These are phyloP conservation scores for Dendroctonus ponderosae DNA, from an alignment of 1,140 invertebrate species.

Conservation along the genomic window DNA sequence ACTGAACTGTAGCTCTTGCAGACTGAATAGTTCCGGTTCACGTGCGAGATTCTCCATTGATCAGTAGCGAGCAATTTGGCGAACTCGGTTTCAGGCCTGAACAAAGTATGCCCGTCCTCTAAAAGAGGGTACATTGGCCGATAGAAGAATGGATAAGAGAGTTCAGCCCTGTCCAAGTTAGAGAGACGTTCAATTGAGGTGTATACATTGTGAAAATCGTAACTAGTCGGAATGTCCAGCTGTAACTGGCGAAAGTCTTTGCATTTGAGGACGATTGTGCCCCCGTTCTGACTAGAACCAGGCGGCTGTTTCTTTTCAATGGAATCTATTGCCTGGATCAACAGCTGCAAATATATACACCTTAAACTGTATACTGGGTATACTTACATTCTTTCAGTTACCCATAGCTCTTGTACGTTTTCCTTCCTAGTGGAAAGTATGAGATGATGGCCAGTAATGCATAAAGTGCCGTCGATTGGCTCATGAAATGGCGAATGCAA, in stretches of 20 bases:
- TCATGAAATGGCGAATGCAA: conserved; percentile 69
- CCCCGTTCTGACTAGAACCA: conserved; percentile 65
- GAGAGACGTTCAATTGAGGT: conserved; percentile 87
- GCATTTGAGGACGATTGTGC: conserved; percentile 88
- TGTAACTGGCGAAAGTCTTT: conserved; percentile 92
- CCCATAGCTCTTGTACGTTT: conserved; percentile 87
- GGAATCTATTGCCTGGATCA: conserved; percentile 90
- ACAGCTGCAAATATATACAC: conserved; percentile 62
- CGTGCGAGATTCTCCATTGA: conserved; percentile 90
- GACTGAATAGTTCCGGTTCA: conserved; percentile 89
- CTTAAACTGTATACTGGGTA: conserved; percentile 1
- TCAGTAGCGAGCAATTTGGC: conserved; percentile 77
- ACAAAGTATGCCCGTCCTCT: conserved; percentile 95
- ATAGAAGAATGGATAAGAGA: conserved; percentile 95
- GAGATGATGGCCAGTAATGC: conserved; percentile 93
- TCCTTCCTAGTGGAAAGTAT: conserved; percentile 81
- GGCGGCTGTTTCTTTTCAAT: conserved; percentile 76
- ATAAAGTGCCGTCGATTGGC: conserved; percentile 82
- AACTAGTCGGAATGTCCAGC: conserved; percentile 78
- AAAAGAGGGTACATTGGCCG: conserved; percentile 83
- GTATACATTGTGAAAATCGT: conserved; percentile 82
- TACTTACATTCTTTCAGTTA: conserved; percentile 54
- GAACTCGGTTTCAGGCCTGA: conserved; percentile 84
- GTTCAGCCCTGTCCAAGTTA: conserved; percentile 69
- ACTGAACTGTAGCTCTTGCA: conserved; percentile 82